These are phyloP conservation scores for Morelia viridis DNA, from an alignment of 2,797 vertebrate genomes.

Conservation along the genomic window DNA sequence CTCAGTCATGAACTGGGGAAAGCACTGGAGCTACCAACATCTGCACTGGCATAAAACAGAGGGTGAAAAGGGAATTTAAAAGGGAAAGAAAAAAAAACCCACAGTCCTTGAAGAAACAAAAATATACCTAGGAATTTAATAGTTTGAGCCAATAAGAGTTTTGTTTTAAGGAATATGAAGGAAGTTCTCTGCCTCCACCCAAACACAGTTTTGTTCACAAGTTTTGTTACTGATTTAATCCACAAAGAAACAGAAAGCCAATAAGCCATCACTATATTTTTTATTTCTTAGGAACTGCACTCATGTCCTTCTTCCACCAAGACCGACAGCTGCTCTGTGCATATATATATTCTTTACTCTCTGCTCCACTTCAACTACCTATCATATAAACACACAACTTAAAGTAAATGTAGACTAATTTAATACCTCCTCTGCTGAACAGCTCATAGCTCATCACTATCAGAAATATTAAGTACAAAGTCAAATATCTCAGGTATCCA, in stretches of 20 bases:
- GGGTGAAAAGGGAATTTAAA: neutral
- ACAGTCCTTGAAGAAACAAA: neutral
- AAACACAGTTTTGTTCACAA: slow-evolving; percentile 8
- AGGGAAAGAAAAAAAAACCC: neutral
- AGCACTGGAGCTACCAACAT: neutral
- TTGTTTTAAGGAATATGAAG: neutral
- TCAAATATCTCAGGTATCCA: neutral
- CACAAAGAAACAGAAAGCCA: neutral
- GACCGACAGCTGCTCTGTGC: neutral
- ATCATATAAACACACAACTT: neutral
- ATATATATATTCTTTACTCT: neutral
- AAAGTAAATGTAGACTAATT: neutral
- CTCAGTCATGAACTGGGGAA: slow-evolving; percentile 28
- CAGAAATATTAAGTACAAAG: neutral
- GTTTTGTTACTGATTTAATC: neutral
- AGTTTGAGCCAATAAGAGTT: neutral
- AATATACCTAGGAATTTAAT: neutral
- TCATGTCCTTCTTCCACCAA: neutral
- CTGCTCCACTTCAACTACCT: neutral
- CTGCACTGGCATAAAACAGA: neutral
- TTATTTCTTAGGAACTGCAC: neutral
- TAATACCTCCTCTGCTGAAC: neutral
- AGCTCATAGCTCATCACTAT: slow-evolving; percentile 12
- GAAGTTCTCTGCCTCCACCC: slow-evolving; percentile 30
- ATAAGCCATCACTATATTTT: neutral